Conservation (phyloP, 2,797 vertebrate species). For the Scleropages formosus region DNA sequence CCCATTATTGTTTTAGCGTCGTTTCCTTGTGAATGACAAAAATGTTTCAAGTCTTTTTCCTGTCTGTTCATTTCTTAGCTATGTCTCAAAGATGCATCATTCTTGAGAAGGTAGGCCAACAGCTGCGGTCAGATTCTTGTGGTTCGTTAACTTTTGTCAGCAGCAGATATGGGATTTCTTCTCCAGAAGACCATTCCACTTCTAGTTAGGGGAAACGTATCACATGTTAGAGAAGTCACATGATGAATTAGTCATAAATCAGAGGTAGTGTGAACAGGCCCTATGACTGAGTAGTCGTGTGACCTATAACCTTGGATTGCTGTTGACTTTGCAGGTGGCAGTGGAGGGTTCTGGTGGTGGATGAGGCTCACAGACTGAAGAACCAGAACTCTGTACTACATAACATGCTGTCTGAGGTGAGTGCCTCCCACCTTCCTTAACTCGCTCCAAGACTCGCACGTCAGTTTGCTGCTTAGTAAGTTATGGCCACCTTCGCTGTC, state of each 20-base stretch:
- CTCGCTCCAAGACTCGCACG: neutral
- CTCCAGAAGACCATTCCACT: too few species aligned
- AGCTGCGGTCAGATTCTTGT: neutral
- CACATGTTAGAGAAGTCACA: neutral
- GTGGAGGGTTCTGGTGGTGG: conserved; percentile 80
- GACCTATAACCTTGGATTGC: neutral
- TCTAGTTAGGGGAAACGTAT: neutral
- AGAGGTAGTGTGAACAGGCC: neutral
- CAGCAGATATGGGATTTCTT: neutral
- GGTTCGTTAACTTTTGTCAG: neutral
- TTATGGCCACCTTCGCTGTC: neutral
- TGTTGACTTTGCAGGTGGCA: conserved; percentile 58
- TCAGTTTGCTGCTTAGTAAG: neutral
- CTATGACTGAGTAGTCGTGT: neutral
- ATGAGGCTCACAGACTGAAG: conserved; percentile 92
- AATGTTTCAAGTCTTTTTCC: neutral
- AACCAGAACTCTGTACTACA: conserved; percentile 82
- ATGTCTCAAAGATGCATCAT: conserved; percentile 81
- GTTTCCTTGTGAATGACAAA: neutral
- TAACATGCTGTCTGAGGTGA: conserved; percentile 81
- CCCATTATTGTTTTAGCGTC: neutral
- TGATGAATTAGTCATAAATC: neutral
- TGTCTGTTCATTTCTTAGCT: conserved; percentile 69
- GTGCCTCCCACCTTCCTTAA: neutral
- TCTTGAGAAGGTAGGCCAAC: conserved; percentile 76